Evolutionary conservation across 2,888 invertebrate species (phyloP).

Genomic region (Machimus atricapillus): DNA sequence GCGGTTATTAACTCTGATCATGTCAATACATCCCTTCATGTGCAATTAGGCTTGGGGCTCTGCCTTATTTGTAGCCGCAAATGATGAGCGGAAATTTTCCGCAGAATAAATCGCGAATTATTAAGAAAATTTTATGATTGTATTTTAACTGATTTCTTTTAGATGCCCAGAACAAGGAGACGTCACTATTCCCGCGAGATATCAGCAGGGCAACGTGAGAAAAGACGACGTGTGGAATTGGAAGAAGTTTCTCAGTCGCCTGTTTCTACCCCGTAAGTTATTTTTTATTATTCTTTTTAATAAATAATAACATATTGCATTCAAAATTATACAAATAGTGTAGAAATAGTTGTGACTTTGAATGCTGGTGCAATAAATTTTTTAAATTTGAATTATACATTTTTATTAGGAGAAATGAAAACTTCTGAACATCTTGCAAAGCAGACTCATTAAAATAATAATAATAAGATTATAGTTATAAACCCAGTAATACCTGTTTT

Average conservation of each 20-base stretch:
- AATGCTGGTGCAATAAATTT: background rate
- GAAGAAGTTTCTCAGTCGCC: conserved; percentile 60
- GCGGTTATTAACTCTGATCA: background rate
- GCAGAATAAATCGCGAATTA: background rate
- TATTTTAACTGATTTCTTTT: conserved; percentile 50
- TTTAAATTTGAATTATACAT: background rate
- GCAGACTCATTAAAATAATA: too few relatives aligned
- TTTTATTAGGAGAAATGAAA: background rate
- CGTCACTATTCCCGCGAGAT: conserved; percentile 72
- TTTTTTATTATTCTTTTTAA: background rate
- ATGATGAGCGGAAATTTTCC: background rate
- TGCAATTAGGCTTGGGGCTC: background rate
- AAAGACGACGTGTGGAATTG: conserved; percentile 74
- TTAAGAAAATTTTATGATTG: background rate
- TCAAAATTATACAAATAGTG: background rate
- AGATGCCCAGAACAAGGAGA: conserved; percentile 86
- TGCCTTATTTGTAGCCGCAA: background rate
- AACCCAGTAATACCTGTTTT: background rate
- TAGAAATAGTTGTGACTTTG: background rate
- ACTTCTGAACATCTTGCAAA: background rate
- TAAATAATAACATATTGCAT: background rate
- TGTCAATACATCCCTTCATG: background rate
- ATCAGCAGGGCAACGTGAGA: conserved; percentile 63
- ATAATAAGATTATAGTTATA: background rate
- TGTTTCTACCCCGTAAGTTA: conserved; percentile 33